These are phyloP conservation scores for Chinchilla lanigera DNA, from an alignment of 2,113 vertebrate genomes.

Conservation along the genomic window DNA sequence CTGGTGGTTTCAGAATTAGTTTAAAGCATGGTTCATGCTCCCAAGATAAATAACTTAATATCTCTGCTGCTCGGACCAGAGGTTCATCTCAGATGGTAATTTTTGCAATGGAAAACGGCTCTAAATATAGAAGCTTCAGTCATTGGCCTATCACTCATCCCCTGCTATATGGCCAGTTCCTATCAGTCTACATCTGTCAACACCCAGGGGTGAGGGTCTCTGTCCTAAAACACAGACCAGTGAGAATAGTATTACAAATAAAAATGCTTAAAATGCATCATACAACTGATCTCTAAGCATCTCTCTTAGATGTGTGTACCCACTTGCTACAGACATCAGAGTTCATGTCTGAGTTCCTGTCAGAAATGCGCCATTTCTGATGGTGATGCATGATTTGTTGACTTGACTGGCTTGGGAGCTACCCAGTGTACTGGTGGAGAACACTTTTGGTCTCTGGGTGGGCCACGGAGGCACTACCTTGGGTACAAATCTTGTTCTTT, in stretches of 20 bases:
- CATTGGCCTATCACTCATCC: neutral
- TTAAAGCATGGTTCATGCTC: neutral
- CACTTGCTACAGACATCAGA: neutral
- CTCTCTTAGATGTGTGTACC: rapidly evolving
- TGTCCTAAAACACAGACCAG: neutral
- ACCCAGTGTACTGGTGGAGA: neutral
- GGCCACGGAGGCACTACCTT: neutral
- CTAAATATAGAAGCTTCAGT: neutral
- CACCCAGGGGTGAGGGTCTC: neutral
- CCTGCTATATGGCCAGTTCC: neutral
- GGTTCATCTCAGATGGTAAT: neutral
- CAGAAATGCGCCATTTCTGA: neutral
- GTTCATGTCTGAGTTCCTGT: neutral
- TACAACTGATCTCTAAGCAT: neutral
- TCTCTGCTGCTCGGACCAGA: neutral
- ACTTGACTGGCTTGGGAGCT: neutral
- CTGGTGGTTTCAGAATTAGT: neutral
- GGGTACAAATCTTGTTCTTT: neutral
- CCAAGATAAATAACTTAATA: neutral
- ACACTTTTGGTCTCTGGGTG: neutral
- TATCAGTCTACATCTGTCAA: neutral
- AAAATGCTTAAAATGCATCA: neutral
- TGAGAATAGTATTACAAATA: neutral
- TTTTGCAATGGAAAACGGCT: neutral
- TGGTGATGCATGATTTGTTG: neutral